Percentiles rank a stretch among this genome's conserved stretches.
These are phyloP conservation scores for crab-eating macaque (Macaca fascicularis) DNA, from an alignment of 2,113 vertebrate species.

Conservation along the genomic window T2T-MFA8v1.1 NC_088386.1:122086001-122086500, in stretches of 20 bases:
- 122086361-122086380: neutral
- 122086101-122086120: no score
- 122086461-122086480: neutral
- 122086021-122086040: no score
- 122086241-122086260: neutral
- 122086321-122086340: neutral
- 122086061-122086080: no score
- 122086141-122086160: no score
- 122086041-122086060: no score
- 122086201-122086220: neutral
- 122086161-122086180: no score
- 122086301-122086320: neutral
- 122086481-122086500: neutral
- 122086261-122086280: neutral
- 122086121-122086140: no score
- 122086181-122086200: no score
- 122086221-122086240: neutral
- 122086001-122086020: no score
- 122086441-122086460: neutral
- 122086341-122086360: neutral
- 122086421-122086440: neutral
- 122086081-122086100: no score
- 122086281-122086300: neutral
- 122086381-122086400: neutral
- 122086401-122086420: neutral